Percentiles rank a stretch among this genome's conserved stretches.
These are phyloP conservation scores for Thumatha senex DNA, from an alignment of 2,888 invertebrate genomes.

Conservation along the genomic window DNA sequence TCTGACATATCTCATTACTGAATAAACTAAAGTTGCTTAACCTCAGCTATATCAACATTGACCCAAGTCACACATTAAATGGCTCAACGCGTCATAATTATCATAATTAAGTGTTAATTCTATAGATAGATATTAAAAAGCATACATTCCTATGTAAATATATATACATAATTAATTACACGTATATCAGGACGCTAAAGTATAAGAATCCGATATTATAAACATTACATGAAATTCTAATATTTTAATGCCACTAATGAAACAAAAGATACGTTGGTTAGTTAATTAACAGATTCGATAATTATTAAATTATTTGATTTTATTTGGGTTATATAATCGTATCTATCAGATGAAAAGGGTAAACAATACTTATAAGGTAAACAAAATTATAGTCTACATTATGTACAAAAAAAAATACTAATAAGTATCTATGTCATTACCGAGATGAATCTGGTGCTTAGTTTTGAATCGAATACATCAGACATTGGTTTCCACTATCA, in stretches of 20 bases:
- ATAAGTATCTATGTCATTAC: too few relatives aligned
- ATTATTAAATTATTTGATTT: constrained; percentile 10
- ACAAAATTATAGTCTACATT: too few relatives aligned
- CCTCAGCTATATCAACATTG: constrained; percentile 5
- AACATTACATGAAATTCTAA: too few relatives aligned
- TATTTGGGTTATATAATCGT: constrained; percentile 11
- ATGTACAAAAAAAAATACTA: too few relatives aligned
- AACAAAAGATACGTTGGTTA: constrained; percentile 22
- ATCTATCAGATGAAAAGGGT: background rate
- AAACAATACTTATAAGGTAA: background rate
- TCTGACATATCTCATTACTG: constrained; percentile 7
- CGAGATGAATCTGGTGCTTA: too few relatives aligned
- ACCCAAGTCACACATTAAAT: constrained; percentile 24
- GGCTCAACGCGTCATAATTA: constrained; percentile 15
- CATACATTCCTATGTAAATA: constrained; percentile 35
- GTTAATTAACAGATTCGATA: constrained; percentile 10
- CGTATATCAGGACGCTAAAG: constrained; percentile 14
- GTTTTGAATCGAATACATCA: too few relatives aligned
- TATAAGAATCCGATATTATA: constrained; percentile 14
- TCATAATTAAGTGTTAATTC: constrained; percentile 29
- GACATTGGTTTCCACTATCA: too few relatives aligned
- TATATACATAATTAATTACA: constrained; percentile 14
- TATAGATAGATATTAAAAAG: constrained; percentile 31
- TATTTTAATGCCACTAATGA: constrained; percentile 3
- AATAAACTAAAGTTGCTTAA: constrained; percentile 12